A percentile compares a stretch with the other conserved stretches of the same genome.
phyloP scores from a whole-genome alignment of 2,113 vertebrate species.

The Corydoras sp. region DNA sequence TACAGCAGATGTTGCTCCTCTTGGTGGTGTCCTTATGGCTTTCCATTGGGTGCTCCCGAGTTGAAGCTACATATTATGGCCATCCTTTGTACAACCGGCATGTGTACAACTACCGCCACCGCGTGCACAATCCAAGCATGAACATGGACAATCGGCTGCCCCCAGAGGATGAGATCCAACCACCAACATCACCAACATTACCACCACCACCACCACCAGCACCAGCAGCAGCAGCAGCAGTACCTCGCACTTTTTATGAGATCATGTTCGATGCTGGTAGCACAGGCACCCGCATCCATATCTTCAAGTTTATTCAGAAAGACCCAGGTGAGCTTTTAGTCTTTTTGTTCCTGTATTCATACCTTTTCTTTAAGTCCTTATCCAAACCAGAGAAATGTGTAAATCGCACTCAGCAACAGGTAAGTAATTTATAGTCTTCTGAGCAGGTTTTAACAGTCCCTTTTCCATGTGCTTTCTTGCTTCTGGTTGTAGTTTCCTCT shows the following conservation, averaged over 20 bases:
- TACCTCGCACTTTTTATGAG: slow-evolving; percentile 73
- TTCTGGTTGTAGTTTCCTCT: slow-evolving; percentile 9
- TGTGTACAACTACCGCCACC: slow-evolving; percentile 65
- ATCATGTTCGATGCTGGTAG: slow-evolving; percentile 98
- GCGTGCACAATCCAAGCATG: slow-evolving; percentile 60
- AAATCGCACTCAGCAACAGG: slow-evolving; percentile 3
- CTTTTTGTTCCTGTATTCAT: background rate
- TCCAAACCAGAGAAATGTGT: background rate
- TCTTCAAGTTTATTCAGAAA: slow-evolving; percentile 93
- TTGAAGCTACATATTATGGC: slow-evolving; percentile 69
- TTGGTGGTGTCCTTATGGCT: slow-evolving; percentile 64
- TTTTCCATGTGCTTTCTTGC: background rate
- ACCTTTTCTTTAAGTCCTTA: slow-evolving; percentile 8
- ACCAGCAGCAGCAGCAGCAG: background rate
- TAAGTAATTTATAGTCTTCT: slow-evolving; percentile 19
- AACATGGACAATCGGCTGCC: slow-evolving; percentile 82
- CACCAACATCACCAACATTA: no score
- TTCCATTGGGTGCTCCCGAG: slow-evolving; percentile 58
- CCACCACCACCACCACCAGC: background rate
- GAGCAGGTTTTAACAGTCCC: slow-evolving; percentile 1
- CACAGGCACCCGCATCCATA: slow-evolving; percentile 92
- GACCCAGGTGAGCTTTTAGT: slow-evolving; percentile 68
- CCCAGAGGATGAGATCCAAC: slow-evolving; percentile 41
- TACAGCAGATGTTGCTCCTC: slow-evolving; percentile 55
- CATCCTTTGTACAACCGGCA: slow-evolving; percentile 64